Conservation (phyloP, 2,797 vertebrate genomes). For the Leucoraja ocellata region DNA sequence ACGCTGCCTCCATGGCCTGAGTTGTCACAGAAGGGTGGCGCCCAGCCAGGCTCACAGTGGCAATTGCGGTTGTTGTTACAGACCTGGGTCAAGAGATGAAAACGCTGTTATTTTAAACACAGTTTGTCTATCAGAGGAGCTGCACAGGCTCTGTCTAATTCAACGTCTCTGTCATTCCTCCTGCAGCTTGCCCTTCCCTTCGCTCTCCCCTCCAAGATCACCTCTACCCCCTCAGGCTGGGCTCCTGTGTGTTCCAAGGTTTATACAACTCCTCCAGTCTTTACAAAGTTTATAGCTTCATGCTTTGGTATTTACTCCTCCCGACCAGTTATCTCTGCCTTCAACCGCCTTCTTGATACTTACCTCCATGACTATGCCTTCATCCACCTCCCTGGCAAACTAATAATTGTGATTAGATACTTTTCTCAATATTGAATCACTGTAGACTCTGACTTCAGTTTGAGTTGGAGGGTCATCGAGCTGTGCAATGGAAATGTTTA, state of each 20-base stretch:
- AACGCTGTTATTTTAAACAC: not conserved
- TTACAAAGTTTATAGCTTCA: not conserved
- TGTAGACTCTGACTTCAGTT: not conserved
- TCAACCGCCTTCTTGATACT: not conserved
- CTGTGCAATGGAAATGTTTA: not conserved
- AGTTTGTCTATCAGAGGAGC: not conserved
- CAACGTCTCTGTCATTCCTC: not conserved
- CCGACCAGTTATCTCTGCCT: too few species aligned
- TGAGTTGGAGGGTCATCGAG: not conserved
- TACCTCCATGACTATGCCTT: not conserved
- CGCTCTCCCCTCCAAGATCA: not conserved
- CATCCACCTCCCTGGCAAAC: not conserved
- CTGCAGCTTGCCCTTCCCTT: too few species aligned
- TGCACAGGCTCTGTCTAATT: not conserved
- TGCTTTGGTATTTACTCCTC: not conserved
- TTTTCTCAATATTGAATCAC: not conserved
- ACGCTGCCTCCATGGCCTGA: slow-evolving; percentile 77
- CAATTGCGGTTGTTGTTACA: slow-evolving; percentile 82
- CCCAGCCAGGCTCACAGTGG: slow-evolving; percentile 82
- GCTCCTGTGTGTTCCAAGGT: too few species aligned
- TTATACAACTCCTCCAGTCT: too few species aligned
- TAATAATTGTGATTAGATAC: not conserved
- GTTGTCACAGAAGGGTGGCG: slow-evolving; percentile 74
- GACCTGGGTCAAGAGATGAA: slow-evolving; percentile 48
- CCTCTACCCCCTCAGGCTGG: too few species aligned